Base-by-base conservation (phyloP, 2,797 vertebrate species). In the Tadarida brasiliensis region DNA sequence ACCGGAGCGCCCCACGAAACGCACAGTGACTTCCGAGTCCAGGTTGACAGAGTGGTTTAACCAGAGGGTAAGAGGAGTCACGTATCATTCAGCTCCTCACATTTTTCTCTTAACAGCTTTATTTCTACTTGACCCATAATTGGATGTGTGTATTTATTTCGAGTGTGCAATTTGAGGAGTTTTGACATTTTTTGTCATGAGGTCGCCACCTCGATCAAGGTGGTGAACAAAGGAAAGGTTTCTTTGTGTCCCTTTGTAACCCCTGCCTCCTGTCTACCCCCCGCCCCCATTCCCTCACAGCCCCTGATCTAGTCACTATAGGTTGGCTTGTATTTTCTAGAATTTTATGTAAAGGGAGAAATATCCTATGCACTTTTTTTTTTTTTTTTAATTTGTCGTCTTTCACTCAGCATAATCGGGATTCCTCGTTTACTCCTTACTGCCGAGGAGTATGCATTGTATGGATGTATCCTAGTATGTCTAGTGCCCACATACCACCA, bases 101-200 rank as follows among this genome's bases (percentile, higher is more conserved):
- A 3, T n/a, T 82, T 86, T 70, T 44, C 87, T 71, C 84, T 78
- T 33, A 84, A 63, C 5, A 35, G 80, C n/a, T 85, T 54, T 88
- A 30, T 82, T 89, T 71, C 30, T 90, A 24, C 26, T 82, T 83
- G 74, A 49, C 24, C 17, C 2, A 0, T 24, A 80, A 67, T 49
- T 76, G 51, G 49, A 74, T 63, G 51, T 47, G 10, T 3, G 2
- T 71, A n/a, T 68, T 90, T 71, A n/a, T 68, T 90, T 80, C 17
- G 77, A 57, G 65, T 4, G 22, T 35, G 22, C 17, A 49, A 1
- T 80, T 35, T 87, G 67, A 90, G 33, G 82, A 11, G 12, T 44
- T 70, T 44, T 54, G 63, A 39, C 44, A 15, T 39, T 22, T 11
- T 10, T 35, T 49, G 49, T 39, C 51, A 12, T 17, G n/a, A 57